phyloP scores from a whole-genome alignment of 2,888 invertebrate species.

The Philaethria dido region DNA sequence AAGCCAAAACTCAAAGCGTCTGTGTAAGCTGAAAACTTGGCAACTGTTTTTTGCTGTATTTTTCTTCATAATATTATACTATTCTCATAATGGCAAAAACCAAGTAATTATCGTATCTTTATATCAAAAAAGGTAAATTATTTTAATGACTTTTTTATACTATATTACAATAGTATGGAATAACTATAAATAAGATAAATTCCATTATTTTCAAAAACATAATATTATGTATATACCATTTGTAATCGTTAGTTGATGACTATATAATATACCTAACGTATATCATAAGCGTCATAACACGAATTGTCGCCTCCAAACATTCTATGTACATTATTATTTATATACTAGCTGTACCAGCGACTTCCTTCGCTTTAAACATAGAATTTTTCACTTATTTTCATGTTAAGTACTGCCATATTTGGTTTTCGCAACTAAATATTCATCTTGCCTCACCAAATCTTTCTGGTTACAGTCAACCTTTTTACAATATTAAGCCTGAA shows the following conservation, averaged over 20 bases:
- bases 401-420: too few species aligned
- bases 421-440: too few species aligned
- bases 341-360: too few species aligned
- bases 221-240: neutral
- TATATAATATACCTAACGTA: neutral
- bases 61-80: neutral
- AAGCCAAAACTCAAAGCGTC: constrained; percentile 6
- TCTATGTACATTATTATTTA: neutral
- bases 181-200: neutral
- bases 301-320: neutral
- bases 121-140: neutral
- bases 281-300: neutral
- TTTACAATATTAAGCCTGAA: too few species aligned
- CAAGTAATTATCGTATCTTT: neutral
- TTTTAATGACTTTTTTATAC: neutral
- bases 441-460: too few species aligned
- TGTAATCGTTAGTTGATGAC: neutral
- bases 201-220: neutral
- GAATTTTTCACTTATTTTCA: too few species aligned
- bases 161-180: neutral
- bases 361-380: too few species aligned
- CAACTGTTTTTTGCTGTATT: neutral
- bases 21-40: constrained; percentile 11
- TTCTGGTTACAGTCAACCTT: too few species aligned
- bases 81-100: neutral